Percentiles rank a stretch among this genome's conserved stretches.
Evolutionary conservation across 1,140 invertebrate species (phyloP).

Genomic region (Thrips palmi): DNA sequence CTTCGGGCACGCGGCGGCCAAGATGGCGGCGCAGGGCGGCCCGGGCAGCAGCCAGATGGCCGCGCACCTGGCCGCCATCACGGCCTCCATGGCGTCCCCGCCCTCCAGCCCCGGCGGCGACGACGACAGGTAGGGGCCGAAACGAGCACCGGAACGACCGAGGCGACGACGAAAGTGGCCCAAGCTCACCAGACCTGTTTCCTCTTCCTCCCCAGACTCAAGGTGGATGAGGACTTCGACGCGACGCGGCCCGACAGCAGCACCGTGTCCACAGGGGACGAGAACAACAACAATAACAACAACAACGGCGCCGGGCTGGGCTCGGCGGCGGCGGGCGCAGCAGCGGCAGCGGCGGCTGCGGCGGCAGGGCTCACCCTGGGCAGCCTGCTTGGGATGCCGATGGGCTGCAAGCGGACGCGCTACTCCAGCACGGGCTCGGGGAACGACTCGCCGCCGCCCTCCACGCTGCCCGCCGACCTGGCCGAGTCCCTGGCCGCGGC

Average conservation of each 20-base stretch:
- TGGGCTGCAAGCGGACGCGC: too few relatives aligned
- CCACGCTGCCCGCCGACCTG: constrained; percentile 18
- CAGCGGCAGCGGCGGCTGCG: constrained; percentile 15
- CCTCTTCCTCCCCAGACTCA: too few relatives aligned
- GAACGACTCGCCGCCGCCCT: too few relatives aligned
- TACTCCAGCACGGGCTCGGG: too few relatives aligned
- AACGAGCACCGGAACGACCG: too few relatives aligned
- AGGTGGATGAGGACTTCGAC: constrained; percentile 9
- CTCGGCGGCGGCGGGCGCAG: constrained; percentile 19
- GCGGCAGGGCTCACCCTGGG: too few relatives aligned
- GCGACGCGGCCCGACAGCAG: constrained; percentile 29
- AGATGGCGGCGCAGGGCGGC: constrained; percentile 19
- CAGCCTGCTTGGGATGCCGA: too few relatives aligned
- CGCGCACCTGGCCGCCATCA: too few relatives aligned
- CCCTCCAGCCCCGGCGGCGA: neutral
- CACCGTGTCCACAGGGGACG: constrained; percentile 22
- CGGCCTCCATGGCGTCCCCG: too few relatives aligned
- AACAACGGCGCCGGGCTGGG: constrained; percentile 20
- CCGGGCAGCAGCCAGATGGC: constrained; percentile 27
- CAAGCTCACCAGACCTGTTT: too few relatives aligned
- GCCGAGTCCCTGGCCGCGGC: constrained; percentile 19
- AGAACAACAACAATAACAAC: constrained; percentile 15
- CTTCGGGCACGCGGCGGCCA: constrained; percentile 31
- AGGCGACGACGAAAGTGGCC: too few relatives aligned
- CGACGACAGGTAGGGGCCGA: neutral